Evolutionary conservation across 2,113 vertebrate species (phyloP), one percentile per base, ranked within the genome.

Genomic region (Chitala chitala): DNA sequence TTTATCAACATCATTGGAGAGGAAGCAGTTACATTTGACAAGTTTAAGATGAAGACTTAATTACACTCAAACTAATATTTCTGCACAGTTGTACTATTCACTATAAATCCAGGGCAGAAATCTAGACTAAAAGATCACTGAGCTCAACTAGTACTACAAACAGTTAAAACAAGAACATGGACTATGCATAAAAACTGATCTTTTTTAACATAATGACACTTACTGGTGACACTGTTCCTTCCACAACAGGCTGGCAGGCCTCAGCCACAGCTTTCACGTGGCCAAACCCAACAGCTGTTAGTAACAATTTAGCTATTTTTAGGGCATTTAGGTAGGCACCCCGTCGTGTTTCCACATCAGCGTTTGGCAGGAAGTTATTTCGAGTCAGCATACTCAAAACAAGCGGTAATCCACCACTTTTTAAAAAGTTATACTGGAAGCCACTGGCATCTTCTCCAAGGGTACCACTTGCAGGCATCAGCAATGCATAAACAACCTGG

Each of bases 331-430:
- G 93, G 87, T 98, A 99, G 75, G 96, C 96, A 80, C 95, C 96
- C 72, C 97, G 93, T 75, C 96, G 91, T 59, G 97, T 98, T 90
- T 98, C 96, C 94, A 95, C 96, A 82, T 98, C 96, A 24, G 96
- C 94, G 51, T 94, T 96, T 81, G 95, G 96, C 79, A 99, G 92
- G 85, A 99, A 99, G 87, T 99, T 99, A 89, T 99, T 99, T 87
- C 97, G 92, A 50, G 96, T 97, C 84, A 99, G 92, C 95, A 99
- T 98, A 87, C 96, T 98, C 88, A 99, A 78, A 17, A 98, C 96
- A 78, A 99, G 91, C 63, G 96, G 95, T 69, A 98, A 89, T 61
- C 97, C 97, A 69, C 97, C 97, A 42, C 97, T 99, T 89, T 97
- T 97, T 77, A 98, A 83, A 84, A 98, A 98, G 86, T 98, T 98